Percentiles rank a stretch among this genome's conserved stretches.
Conservation (phyloP, 1,140 invertebrate genomes). For the Delia radicum region DNA sequence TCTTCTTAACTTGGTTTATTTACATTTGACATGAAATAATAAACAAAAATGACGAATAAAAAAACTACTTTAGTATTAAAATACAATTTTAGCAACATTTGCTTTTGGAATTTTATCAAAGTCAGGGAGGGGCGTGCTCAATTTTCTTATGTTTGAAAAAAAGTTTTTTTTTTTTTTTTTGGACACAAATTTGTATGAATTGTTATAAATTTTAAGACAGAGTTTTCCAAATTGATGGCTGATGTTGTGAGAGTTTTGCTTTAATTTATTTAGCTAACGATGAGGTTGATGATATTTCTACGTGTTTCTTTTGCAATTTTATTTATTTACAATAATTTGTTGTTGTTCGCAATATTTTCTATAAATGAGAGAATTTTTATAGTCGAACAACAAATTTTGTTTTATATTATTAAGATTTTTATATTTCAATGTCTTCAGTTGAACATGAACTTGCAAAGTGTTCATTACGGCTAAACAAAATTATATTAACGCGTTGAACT, state of each 20-base stretch:
- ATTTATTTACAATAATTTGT: slow-evolving; percentile 2
- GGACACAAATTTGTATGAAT: neutral
- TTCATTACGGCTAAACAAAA: neutral
- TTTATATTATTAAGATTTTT: neutral
- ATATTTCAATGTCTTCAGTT: slow-evolving; percentile 7
- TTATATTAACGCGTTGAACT: neutral
- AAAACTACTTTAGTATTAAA: neutral
- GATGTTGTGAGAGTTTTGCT: neutral
- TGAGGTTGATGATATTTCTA: neutral
- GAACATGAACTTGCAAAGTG: slow-evolving; percentile 16
- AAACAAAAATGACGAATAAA: neutral
- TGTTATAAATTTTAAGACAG: neutral
- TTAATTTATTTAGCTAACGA: neutral
- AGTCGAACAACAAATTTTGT: neutral
- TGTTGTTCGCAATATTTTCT: neutral
- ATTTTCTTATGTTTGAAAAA: neutral
- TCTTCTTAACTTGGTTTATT: neutral
- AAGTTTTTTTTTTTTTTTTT: neutral
- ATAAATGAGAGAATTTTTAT: neutral
- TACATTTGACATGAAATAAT: neutral
- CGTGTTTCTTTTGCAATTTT: neutral
- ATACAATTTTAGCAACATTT: neutral
- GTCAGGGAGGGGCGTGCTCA: neutral
- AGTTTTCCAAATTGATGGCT: neutral
- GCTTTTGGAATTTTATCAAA: neutral